Conservation (phyloP, 1,140 invertebrate species). For the Drosophila kurseongensis region DNA sequence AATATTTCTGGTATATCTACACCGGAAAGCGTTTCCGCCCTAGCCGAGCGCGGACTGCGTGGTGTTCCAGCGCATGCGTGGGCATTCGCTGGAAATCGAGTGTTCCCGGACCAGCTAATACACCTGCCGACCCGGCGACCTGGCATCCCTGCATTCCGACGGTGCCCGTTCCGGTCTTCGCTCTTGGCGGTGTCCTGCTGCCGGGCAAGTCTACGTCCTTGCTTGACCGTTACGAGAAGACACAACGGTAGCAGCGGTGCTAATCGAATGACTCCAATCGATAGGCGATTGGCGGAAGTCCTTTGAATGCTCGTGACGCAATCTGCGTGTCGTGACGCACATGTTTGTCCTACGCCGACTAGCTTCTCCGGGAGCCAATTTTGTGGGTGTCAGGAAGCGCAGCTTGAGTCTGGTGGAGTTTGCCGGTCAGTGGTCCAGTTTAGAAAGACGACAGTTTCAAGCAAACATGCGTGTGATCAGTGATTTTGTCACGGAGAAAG, state of each 20-base stretch:
- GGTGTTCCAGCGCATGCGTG: conserved; percentile 55
- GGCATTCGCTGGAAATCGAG: background rate
- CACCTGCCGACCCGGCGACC: background rate
- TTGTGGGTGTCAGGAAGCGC: background rate
- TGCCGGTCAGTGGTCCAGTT: conserved; percentile 81
- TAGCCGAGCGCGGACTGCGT: conserved; percentile 40
- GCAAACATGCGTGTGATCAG: conserved; percentile 87
- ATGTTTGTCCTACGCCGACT: conserved; percentile 12
- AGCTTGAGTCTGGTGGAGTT: conserved; percentile 75
- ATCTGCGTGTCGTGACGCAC: background rate
- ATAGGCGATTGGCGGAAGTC: background rate
- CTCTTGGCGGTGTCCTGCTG: background rate
- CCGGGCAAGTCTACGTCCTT: background rate
- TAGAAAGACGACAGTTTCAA: conserved; percentile 83
- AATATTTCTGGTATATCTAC: conserved; percentile 84
- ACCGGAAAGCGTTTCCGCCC: conserved; percentile 81
- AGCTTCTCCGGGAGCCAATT: background rate
- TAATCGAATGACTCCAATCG: conserved; percentile 17
- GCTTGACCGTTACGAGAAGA: too few species aligned
- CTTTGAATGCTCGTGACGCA: conserved; percentile 6
- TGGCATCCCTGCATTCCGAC: conserved; percentile 14
- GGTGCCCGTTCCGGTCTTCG: background rate
- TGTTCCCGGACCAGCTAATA: conserved; percentile 15
- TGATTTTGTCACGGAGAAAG: conserved; percentile 92
- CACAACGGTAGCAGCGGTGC: background rate